Evolutionary conservation across 2,888 invertebrate species (phyloP).

Genomic region (Lochmaea crataegi): DNA sequence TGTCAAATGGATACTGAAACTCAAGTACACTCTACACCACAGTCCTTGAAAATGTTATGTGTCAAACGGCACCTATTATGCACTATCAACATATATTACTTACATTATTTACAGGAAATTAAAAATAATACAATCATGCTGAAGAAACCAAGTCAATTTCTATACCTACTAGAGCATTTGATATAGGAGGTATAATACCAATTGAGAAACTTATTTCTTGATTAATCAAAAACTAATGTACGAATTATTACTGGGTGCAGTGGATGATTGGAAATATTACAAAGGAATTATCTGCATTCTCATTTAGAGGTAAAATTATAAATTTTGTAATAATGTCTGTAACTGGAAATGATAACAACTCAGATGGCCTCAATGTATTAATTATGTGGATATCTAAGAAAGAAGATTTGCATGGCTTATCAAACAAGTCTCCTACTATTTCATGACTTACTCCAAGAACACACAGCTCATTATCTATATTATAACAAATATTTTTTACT

Average conservation of each 20-base stretch:
- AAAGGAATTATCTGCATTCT: no score
- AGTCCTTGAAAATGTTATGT: constrained; percentile 24
- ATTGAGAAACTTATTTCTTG: constrained; percentile 24
- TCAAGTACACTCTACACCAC: constrained; percentile 22
- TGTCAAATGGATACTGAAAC: constrained; percentile 5
- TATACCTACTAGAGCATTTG: constrained; percentile 25
- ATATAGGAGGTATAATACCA: constrained; percentile 31
- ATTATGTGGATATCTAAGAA: no score
- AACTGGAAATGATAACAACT: no score
- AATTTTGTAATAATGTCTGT: no score
- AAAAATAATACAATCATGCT: no score
- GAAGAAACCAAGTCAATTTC: constrained; percentile 16
- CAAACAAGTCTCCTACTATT: constrained; percentile 35
- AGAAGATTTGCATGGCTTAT: constrained; percentile 3
- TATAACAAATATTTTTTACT: constrained; percentile 37
- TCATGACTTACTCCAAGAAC: constrained; percentile 28
- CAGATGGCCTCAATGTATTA: no score
- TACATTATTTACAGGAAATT: constrained; percentile 11
- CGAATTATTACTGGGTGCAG: constrained; percentile 27
- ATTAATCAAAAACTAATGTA: constrained; percentile 27
- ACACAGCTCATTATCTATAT: constrained; percentile 30
- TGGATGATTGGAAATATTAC: no score
- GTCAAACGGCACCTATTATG: constrained; percentile 25
- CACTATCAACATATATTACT: constrained; percentile 20
- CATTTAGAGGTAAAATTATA: no score